phyloP scores from a whole-genome alignment of 2,113 vertebrate species.

The Rhinolophus ferrumequinum region DNA sequence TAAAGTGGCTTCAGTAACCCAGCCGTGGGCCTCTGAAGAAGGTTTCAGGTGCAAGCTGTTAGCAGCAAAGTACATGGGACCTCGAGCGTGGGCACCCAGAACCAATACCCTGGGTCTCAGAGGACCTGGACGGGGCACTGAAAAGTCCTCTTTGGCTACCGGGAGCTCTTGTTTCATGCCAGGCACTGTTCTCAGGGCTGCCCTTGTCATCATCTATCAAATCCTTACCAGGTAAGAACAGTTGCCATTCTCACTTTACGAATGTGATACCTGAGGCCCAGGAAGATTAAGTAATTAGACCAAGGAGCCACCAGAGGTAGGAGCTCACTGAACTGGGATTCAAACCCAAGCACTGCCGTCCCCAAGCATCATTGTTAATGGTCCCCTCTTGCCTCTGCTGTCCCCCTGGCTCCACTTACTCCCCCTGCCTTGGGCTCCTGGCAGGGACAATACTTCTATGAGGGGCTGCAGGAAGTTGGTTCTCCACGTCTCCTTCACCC shows the following conservation, averaged over 20 bases:
- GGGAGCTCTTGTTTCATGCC: neutral
- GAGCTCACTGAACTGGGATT: neutral
- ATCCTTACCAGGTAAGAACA: neutral
- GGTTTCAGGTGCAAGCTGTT: neutral
- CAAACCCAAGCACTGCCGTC: neutral
- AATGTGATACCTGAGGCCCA: neutral
- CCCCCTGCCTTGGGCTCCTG: neutral
- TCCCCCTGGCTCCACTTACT: accelerated
- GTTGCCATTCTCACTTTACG: neutral
- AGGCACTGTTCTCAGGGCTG: neutral
- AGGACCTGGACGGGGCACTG: neutral
- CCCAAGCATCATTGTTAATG: neutral
- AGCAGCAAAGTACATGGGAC: neutral
- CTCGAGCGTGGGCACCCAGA: accelerated
- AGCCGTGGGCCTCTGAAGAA: neutral
- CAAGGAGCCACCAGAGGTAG: neutral
- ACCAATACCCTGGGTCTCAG: too few relatives aligned
- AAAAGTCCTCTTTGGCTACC: too few relatives aligned
- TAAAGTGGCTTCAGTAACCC: neutral
- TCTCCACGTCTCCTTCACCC: neutral
- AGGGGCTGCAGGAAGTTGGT: neutral
- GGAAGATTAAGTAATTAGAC: constrained; percentile 27
- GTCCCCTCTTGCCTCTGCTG: neutral
- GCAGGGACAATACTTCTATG: neutral
- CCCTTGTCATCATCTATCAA: neutral